Conservation (phyloP, 2,113 vertebrate species). For the western clawed frog (Xenopus tropicalis) region DNA sequence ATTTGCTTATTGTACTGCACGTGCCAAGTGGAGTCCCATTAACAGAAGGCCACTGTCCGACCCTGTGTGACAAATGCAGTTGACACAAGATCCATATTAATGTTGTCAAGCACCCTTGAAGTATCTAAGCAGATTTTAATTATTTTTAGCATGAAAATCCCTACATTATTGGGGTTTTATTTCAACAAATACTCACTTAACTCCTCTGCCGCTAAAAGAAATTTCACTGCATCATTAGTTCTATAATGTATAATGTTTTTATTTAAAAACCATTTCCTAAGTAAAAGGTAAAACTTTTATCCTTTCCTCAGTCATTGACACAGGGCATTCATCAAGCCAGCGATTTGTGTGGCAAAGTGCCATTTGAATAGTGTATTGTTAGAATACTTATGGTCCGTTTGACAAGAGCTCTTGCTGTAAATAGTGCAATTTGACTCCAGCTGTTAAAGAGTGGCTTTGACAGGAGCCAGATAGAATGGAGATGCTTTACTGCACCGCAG, state of each 20-base stretch:
- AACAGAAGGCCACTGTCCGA: conserved; percentile 55
- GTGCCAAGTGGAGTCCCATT: conserved; percentile 63
- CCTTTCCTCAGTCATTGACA: conserved; percentile 62
- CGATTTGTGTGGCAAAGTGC: conserved; percentile 78
- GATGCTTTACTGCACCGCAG: conserved; percentile 81
- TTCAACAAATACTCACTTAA: conserved; percentile 10
- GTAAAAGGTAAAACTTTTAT: conserved; percentile 64
- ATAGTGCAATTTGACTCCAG: conserved; percentile 99
- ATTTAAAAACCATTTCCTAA: conserved; percentile 65
- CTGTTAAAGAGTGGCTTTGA: conserved; percentile 96
- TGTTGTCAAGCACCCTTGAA: conserved; percentile 70
- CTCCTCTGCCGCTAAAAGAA: not conserved
- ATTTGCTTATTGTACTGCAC: conserved; percentile 62
- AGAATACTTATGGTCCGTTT: conserved; percentile 80
- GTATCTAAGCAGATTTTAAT: conserved; percentile 73
- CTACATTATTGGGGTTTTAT: conserved; percentile 59
- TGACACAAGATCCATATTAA: conserved; percentile 72
- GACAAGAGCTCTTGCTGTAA: conserved; percentile 90
- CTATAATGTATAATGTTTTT: conserved; percentile 56
- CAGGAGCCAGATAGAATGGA: conserved; percentile 89
- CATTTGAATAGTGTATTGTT: conserved; percentile 80
- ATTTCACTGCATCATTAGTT: conserved; percentile 49
- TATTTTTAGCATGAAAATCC: conserved; percentile 58
- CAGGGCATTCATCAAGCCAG: conserved; percentile 71
- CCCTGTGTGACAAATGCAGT: conserved; percentile 68